Percentiles rank a stretch among this genome's conserved stretches.
Conservation (phyloP, 2,888 invertebrate species). For the Machimus atricapillus region DNA sequence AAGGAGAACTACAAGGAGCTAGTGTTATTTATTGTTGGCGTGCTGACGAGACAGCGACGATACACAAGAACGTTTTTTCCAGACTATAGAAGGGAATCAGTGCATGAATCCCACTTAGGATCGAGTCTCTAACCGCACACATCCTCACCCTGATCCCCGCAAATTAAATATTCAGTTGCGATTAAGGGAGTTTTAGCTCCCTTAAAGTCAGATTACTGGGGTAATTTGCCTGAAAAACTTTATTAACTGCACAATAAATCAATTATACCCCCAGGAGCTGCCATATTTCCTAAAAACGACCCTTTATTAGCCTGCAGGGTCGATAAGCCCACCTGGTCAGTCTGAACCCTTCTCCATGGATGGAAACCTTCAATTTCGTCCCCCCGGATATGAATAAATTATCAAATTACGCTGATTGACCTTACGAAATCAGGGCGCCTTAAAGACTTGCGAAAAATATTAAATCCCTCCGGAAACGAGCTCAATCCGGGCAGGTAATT, state of each 20-base stretch:
- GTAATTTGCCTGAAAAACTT: not conserved
- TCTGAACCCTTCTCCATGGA: not conserved
- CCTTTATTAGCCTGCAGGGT: not conserved
- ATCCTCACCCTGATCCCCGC: not conserved
- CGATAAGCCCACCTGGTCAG: not conserved
- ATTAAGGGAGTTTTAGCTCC: not conserved
- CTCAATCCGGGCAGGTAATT: not conserved
- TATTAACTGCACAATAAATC: not conserved
- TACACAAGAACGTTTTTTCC: not conserved
- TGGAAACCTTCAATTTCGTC: not conserved
- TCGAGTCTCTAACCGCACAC: not conserved
- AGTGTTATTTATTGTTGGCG: not conserved
- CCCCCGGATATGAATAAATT: conserved; percentile 19
- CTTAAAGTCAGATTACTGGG: not conserved
- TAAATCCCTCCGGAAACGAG: not conserved
- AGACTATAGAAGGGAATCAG: not conserved
- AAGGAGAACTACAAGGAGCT: not conserved
- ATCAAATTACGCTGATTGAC: not conserved
- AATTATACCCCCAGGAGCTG: not conserved
- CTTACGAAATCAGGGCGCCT: not conserved
- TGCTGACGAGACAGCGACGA: not conserved
- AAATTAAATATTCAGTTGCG: not conserved
- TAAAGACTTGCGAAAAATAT: not conserved
- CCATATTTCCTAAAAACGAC: not conserved
- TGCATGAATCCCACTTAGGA: not conserved